Conservation (phyloP, 1,140 invertebrate genomes). For the Drosophila varians region DNA sequence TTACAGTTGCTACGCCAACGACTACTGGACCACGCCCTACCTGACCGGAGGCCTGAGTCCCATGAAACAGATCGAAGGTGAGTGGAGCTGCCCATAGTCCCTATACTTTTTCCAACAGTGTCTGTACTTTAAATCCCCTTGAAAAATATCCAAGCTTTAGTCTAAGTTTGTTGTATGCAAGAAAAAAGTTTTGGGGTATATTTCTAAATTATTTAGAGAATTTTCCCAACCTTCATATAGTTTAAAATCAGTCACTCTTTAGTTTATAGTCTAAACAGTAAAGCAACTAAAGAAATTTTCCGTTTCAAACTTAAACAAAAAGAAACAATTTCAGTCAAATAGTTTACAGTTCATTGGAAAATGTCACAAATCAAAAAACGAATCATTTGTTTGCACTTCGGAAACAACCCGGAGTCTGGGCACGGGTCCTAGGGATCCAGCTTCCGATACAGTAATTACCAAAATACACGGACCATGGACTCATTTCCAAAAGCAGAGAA, state of each 20-base stretch:
- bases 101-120: too few species aligned
- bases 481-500: background rate
- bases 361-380: background rate
- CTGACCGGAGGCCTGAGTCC: conserved; percentile 68
- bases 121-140: too few species aligned
- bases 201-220: too few species aligned
- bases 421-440: background rate
- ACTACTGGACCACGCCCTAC: conserved; percentile 75
- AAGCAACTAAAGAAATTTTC: too few species aligned
- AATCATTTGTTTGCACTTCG: conserved; percentile 1
- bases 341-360: background rate
- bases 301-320: too few species aligned
- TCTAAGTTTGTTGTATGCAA: too few species aligned
- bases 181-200: too few species aligned
- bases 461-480: conserved; percentile 31
- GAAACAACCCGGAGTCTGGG: background rate
- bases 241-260: too few species aligned
- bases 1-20: conserved; percentile 75
- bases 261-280: too few species aligned
- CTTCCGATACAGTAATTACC: conserved; percentile 41
- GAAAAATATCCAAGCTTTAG: too few species aligned
- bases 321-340: background rate
- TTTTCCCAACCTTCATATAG: too few species aligned
- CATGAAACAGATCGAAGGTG: conserved; percentile 83
- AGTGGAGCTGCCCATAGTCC: background rate